Evolutionary conservation across 2,888 invertebrate genomes (phyloP).

Genomic region (Lycaena phlaeas): DNA sequence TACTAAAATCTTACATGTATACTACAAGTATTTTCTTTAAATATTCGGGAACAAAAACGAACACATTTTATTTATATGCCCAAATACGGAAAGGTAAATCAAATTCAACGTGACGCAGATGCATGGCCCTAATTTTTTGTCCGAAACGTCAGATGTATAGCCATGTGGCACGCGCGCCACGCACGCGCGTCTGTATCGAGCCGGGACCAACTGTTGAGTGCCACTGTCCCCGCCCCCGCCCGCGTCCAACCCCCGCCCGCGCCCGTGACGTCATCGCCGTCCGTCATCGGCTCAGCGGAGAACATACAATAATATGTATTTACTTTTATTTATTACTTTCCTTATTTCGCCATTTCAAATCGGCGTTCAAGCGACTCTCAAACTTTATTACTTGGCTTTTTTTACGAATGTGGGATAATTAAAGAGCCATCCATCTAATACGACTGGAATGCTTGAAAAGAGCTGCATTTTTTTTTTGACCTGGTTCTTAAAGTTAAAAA

Average conservation of each 20-base stretch:
- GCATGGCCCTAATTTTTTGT: conserved; percentile 1
- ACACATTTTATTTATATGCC: no score
- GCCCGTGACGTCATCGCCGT: conserved; percentile 38
- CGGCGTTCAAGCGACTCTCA: conserved; percentile 1
- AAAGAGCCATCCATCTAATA: no score
- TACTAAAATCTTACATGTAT: no score
- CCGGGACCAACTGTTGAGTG: conserved; percentile 65
- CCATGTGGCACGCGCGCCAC: conserved; percentile 43
- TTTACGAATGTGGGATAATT: no score
- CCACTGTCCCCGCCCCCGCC: conserved; percentile 20
- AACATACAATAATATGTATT: background rate
- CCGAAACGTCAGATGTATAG: conserved; percentile 8
- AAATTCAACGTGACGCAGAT: no score
- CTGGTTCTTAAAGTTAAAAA: no score
- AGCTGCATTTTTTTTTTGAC: no score
- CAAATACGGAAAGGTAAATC: no score
- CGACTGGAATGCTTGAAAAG: no score
- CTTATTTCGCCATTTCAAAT: conserved; percentile 2
- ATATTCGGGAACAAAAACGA: no score
- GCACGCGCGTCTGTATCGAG: conserved; percentile 61
- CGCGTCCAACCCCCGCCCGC: conserved; percentile 12
- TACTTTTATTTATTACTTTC: conserved; percentile 6
- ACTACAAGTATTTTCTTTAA: no score
- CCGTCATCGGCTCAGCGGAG: background rate
- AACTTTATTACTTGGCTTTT: no score